phyloP scores from a whole-genome alignment of 2,797 vertebrate species.

The Oryzias sinensis region DNA sequence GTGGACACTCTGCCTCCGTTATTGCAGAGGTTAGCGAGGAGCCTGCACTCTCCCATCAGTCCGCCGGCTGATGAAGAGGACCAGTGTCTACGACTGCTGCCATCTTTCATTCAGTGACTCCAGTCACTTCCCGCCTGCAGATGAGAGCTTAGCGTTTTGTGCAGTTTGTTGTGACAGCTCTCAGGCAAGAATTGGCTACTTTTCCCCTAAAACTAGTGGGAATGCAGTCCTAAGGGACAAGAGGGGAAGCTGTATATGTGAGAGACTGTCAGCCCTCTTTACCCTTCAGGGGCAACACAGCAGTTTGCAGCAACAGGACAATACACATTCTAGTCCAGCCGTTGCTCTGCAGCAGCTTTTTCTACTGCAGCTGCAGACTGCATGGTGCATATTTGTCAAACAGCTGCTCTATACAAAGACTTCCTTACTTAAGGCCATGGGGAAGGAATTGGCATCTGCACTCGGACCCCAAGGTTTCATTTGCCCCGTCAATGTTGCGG shows the following conservation, averaged over 20 bases:
- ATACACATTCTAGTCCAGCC: constrained; percentile 11
- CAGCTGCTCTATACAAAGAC: neutral
- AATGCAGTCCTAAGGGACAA: neutral
- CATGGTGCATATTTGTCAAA: neutral
- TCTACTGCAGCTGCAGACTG: neutral
- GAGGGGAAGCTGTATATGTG: constrained; percentile 1
- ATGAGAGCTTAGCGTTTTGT: neutral
- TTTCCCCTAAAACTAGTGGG: constrained; percentile 16
- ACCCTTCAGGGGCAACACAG: constrained; percentile 1
- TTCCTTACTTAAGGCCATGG: neutral
- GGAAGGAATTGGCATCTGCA: constrained; percentile 11
- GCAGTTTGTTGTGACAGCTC: constrained; percentile 1
- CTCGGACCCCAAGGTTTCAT: constrained; percentile 19
- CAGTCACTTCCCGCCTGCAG: constrained; percentile 1
- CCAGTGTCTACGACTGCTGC: too few relatives aligned
- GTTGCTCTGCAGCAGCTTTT: neutral
- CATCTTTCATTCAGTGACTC: too few relatives aligned
- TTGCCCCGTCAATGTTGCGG: constrained; percentile 3
- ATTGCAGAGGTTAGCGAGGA: too few relatives aligned
- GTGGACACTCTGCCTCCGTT: too few relatives aligned
- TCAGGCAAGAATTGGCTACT: constrained; percentile 26
- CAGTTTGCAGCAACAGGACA: neutral
- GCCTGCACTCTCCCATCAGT: too few relatives aligned
- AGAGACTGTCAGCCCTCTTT: neutral
- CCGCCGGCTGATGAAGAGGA: too few relatives aligned